Conservation (phyloP, 2,888 invertebrate genomes). For the Netelia virgata region DNA sequence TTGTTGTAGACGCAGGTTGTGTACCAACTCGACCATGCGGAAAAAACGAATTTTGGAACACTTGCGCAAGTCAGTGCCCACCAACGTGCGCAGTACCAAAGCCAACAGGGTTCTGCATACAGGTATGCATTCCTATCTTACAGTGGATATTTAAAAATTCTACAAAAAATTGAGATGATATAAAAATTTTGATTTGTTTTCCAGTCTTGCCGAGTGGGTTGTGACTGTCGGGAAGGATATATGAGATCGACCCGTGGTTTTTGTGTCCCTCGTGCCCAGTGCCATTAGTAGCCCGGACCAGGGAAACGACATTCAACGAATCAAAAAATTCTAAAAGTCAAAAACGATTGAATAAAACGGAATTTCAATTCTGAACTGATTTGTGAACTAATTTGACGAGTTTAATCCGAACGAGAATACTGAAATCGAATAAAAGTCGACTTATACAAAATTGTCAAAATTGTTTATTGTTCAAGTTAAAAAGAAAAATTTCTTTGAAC, state of each 20-base stretch:
- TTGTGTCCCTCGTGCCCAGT: not conserved
- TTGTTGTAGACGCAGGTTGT: not conserved
- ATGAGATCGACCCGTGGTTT: not conserved
- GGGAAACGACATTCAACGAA: not conserved
- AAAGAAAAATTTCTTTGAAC: too few relatives aligned
- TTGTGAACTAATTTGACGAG: too few relatives aligned
- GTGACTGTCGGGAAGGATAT: not conserved
- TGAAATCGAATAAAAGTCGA: too few relatives aligned
- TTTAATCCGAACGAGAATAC: too few relatives aligned
- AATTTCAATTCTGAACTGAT: not conserved
- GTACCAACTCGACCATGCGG: not conserved
- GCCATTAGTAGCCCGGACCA: not conserved
- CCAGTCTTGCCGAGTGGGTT: conserved; percentile 2
- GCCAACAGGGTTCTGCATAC: not conserved
- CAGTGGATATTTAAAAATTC: not conserved
- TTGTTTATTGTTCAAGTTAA: too few relatives aligned
- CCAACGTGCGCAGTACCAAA: not conserved
- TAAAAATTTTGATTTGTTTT: not conserved
- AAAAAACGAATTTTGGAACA: not conserved
- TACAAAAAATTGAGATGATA: not conserved
- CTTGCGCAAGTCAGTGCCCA: not conserved
- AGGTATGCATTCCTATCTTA: not conserved
- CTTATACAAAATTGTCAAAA: too few relatives aligned
- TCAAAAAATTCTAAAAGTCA: not conserved
- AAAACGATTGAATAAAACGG: not conserved